These are phyloP conservation scores for Rhinoptilus africanus DNA, from an alignment of 2,113 vertebrate genomes.

Conservation along the genomic window DNA sequence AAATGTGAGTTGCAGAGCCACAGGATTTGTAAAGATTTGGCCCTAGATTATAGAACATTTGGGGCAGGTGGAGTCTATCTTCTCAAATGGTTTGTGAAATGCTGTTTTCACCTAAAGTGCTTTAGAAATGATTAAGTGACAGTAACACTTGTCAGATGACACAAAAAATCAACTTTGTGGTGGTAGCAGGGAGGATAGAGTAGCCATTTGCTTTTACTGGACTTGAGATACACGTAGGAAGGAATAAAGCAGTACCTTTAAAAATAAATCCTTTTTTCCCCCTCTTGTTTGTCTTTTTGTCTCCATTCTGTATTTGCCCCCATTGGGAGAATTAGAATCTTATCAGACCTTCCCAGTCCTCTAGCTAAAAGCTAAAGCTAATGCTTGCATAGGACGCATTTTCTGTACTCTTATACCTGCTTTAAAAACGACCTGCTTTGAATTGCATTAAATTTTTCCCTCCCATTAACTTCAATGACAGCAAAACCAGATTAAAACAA, in stretches of 20 bases:
- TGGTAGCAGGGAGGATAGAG: background rate
- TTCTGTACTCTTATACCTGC: background rate
- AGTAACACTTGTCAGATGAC: background rate
- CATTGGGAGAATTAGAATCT: background rate
- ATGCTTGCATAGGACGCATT: background rate
- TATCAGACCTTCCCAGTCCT: background rate
- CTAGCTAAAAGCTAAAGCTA: background rate
- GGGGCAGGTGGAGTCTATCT: background rate
- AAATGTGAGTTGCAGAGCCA: background rate
- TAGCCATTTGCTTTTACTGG: background rate
- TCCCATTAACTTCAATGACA: background rate
- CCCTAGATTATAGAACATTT: background rate
- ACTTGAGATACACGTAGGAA: background rate
- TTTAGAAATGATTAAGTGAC: background rate
- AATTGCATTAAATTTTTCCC: background rate
- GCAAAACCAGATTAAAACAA: background rate
- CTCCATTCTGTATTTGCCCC: background rate
- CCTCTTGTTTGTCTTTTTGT: background rate
- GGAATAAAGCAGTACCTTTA: background rate
- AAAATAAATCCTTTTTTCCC: fast-evolving
- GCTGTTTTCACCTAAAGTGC: background rate
- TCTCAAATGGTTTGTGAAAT: background rate
- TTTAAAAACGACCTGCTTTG: background rate
- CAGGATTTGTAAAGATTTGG: background rate
- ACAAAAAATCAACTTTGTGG: background rate